Percentiles rank a stretch among this genome's conserved stretches.
These are phyloP conservation scores for Lasioglossum zephyrum DNA, from an alignment of 2,888 invertebrate genomes.

Conservation along the genomic window DNA sequence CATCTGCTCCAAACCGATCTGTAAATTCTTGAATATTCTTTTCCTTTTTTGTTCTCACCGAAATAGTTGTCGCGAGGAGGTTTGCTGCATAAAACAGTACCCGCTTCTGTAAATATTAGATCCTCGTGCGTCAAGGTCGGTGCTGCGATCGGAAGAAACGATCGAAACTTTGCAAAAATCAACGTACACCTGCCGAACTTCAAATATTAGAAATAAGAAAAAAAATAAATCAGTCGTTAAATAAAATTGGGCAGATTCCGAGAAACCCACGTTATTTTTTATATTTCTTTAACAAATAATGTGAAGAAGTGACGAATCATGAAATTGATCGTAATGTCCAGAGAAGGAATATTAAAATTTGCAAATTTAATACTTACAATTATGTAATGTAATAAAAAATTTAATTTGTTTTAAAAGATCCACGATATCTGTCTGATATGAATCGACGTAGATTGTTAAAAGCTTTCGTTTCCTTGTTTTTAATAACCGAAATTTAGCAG, in stretches of 20 bases:
- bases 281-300: neutral
- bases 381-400: neutral
- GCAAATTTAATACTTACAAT: too few relatives aligned
- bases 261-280: neutral
- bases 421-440: neutral
- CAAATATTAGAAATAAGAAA: neutral
- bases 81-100: constrained; percentile 53
- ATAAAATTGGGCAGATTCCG: neutral
- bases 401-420: neutral
- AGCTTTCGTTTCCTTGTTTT: neutral
- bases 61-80: constrained; percentile 32
- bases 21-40: constrained; percentile 38
- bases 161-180: neutral
- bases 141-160: constrained; percentile 52
- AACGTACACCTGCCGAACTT: neutral
- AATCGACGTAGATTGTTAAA: neutral
- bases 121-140: constrained; percentile 61
- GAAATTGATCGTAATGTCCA: neutral
- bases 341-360: neutral
- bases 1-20: constrained; percentile 1
- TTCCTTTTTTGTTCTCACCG: constrained; percentile 40
- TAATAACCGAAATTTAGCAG: neutral
- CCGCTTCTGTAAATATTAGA: constrained; percentile 74
- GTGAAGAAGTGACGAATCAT: neutral
- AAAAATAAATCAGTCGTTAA: neutral